phyloP scores from a whole-genome alignment of 2,797 vertebrate species.

The Danio jaintianensis region DNA sequence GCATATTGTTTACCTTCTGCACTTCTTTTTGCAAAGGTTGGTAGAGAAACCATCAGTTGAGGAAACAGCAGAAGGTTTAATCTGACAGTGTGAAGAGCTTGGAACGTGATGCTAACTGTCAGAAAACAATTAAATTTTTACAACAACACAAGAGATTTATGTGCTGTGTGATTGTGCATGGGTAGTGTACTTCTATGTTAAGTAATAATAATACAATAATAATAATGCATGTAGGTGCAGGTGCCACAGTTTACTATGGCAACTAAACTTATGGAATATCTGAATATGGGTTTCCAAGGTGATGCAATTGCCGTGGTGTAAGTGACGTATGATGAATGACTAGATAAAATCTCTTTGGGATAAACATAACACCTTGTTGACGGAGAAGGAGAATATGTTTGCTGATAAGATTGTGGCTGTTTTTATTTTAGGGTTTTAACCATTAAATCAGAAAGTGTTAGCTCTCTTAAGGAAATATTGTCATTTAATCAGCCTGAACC shows the following conservation, averaged over 20 bases:
- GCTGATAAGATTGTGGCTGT: background rate
- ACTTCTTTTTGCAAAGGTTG: background rate
- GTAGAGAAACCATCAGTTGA: background rate
- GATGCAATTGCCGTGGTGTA: constrained; percentile 55
- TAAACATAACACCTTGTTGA: constrained; percentile 57
- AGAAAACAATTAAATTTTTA: background rate
- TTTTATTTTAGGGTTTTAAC: background rate
- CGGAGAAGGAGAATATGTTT: constrained; percentile 62
- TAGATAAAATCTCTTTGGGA: constrained; percentile 40
- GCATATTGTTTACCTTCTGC: background rate
- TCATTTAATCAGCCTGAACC: background rate
- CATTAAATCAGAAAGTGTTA: background rate
- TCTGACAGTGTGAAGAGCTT: background rate
- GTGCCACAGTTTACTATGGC: constrained; percentile 69
- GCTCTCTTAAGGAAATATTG: background rate
- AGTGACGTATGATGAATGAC: constrained; percentile 45
- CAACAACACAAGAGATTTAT: background rate
- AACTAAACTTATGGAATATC: constrained; percentile 59
- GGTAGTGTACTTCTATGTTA: background rate
- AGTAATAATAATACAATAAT: constrained; percentile 32
- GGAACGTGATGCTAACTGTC: background rate
- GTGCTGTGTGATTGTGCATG: background rate
- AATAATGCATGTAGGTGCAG: constrained; percentile 52
- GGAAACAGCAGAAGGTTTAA: background rate
- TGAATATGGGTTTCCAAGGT: constrained; percentile 70